Evolutionary conservation across 2,888 invertebrate species (phyloP).

Genomic region (Tiphia femorata): DNA sequence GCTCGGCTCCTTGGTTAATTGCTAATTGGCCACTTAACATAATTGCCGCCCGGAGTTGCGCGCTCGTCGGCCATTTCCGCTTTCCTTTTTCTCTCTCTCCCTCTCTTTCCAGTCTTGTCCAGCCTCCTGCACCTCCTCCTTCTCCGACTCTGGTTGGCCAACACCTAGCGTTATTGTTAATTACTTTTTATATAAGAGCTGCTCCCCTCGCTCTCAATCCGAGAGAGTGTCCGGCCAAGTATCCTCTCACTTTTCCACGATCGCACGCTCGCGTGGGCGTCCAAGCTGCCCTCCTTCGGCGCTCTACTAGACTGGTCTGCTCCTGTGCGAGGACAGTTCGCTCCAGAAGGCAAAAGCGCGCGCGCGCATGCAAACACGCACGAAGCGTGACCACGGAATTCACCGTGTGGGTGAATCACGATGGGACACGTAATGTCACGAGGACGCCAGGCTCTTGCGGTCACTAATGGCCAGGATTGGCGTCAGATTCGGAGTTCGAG

Average conservation of each 20-base stretch:
- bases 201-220: neutral
- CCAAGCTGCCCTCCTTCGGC: neutral
- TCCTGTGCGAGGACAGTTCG: too few species aligned
- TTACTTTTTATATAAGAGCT: slow-evolving; percentile 30
- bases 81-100: slow-evolving; percentile 53
- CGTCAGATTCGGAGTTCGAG: neutral
- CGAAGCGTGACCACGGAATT: too few species aligned
- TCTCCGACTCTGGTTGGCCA: too few species aligned
- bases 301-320: too few species aligned
- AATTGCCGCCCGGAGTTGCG: slow-evolving; percentile 60
- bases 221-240: neutral
- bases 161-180: slow-evolving; percentile 40
- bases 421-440: too few species aligned
- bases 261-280: neutral
- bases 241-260: slow-evolving; percentile 29
- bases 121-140: too few species aligned
- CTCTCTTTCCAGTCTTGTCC: too few species aligned
- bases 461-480: too few species aligned
- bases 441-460: too few species aligned
- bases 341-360: too few species aligned
- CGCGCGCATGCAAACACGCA: too few species aligned
- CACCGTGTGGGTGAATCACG: too few species aligned
- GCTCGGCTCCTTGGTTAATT: slow-evolving; percentile 60
- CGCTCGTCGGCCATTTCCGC: slow-evolving; percentile 60
- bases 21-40: slow-evolving; percentile 65